phyloP scores from a whole-genome alignment of 2,113 vertebrate genomes.

The Saccopteryx bilineata region DNA sequence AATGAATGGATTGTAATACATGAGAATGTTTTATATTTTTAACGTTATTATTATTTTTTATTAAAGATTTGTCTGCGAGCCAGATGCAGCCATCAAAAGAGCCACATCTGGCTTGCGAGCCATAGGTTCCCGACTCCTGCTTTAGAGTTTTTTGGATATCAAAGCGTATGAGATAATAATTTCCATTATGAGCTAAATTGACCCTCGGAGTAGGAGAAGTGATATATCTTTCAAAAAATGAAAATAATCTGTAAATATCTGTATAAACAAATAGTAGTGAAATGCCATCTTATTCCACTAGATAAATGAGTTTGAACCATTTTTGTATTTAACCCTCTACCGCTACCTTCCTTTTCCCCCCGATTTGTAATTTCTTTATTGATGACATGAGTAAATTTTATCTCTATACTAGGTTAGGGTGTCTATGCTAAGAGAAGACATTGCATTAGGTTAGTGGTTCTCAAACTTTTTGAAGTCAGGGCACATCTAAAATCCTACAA shows the following conservation, averaged over 20 bases:
- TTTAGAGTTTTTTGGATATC: neutral
- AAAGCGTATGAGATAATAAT: neutral
- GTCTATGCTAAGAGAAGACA: neutral
- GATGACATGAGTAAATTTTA: neutral
- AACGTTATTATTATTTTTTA: too few species aligned
- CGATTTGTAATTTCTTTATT: neutral
- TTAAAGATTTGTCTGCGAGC: too few species aligned
- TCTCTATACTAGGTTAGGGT: neutral
- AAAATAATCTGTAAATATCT: neutral
- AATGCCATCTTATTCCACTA: rapidly evolving
- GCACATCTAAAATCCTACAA: too few species aligned
- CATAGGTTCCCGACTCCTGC: too few species aligned
- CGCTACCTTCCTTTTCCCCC: neutral
- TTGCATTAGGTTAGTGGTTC: too few species aligned
- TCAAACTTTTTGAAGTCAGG: too few species aligned
- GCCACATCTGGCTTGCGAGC: too few species aligned
- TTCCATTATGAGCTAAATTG: too few species aligned
- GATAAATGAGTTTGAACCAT: neutral
- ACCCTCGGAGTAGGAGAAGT: neutral
- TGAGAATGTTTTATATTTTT: too few species aligned
- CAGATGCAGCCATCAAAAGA: too few species aligned
- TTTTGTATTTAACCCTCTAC: neutral
- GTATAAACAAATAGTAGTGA: neutral
- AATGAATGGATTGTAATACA: too few species aligned
- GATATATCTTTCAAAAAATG: neutral